A percentile compares a stretch with the other conserved stretches of the same genome.
phyloP scores from a whole-genome alignment of 2,888 invertebrate species.

The Xiphydria camelus region DNA sequence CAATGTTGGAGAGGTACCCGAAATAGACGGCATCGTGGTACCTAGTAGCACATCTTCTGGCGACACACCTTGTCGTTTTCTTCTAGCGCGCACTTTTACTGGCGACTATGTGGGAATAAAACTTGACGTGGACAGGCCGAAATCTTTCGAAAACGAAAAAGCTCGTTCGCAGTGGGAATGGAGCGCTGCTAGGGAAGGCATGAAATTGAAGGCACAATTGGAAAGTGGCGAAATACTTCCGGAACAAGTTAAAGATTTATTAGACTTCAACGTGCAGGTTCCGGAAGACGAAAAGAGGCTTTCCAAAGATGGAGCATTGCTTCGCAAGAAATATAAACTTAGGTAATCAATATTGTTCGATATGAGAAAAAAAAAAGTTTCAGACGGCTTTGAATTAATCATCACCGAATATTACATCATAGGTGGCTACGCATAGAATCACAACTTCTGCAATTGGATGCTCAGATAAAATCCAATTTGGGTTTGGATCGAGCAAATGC shows the following conservation, averaged over 20 bases:
- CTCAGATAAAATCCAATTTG: constrained; percentile 69
- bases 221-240: constrained; percentile 66
- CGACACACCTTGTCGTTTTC: constrained; percentile 48
- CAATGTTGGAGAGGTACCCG: constrained; percentile 25
- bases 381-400: no score
- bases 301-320: constrained; percentile 41
- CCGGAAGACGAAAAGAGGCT: constrained; percentile 65
- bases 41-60: constrained; percentile 27
- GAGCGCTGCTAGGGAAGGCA: constrained; percentile 65
- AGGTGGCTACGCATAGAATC: constrained; percentile 69
- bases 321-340: constrained; percentile 60
- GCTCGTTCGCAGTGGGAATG: constrained; percentile 69
- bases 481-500: constrained; percentile 73
- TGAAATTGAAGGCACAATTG: constrained; percentile 65
- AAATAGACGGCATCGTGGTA: constrained; percentile 32
- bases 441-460: constrained; percentile 67
- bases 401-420: constrained; percentile 14
- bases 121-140: constrained; percentile 65
- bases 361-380: not conserved
- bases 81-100: constrained; percentile 66
- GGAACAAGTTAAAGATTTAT: constrained; percentile 62
- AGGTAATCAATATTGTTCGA: constrained; percentile 39
- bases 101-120: constrained; percentile 71
- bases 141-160: constrained; percentile 64
- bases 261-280: constrained; percentile 67